These are phyloP conservation scores for Drosophila imparisetae DNA, from an alignment of 2,888 invertebrate species.

Conservation along the genomic window DNA sequence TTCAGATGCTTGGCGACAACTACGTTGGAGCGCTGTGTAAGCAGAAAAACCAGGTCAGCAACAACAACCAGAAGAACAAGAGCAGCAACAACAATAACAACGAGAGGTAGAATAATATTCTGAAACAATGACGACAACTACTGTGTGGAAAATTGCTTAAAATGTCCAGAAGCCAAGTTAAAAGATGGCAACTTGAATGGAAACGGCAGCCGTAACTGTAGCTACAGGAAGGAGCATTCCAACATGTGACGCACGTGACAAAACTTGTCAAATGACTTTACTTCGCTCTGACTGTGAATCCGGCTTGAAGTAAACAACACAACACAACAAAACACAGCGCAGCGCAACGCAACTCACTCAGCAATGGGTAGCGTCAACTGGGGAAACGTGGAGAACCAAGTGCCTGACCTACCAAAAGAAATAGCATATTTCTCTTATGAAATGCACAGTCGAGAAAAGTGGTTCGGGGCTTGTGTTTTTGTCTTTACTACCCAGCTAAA, in stretches of 20 bases:
- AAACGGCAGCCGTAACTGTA: slow-evolving; percentile 5
- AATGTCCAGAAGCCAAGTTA: slow-evolving; percentile 58
- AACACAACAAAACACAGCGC: slow-evolving; percentile 14
- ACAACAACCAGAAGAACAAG: slow-evolving; percentile 32
- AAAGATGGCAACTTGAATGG: slow-evolving; percentile 12
- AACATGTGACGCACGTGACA: slow-evolving; percentile 79
- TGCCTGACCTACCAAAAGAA: slow-evolving; percentile 10
- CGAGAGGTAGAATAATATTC: slow-evolving; percentile 50
- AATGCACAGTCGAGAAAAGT: slow-evolving; percentile 58
- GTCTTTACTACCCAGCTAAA: slow-evolving; percentile 37
- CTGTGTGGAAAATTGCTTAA: slow-evolving; percentile 70
- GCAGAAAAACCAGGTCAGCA: slow-evolving; percentile 65
- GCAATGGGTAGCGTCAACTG: slow-evolving; percentile 11
- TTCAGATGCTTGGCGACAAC: slow-evolving; percentile 42
- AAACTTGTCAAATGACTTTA: slow-evolving; percentile 79
- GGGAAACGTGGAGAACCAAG: not conserved
- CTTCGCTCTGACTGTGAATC: slow-evolving; percentile 68
- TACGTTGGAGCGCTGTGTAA: slow-evolving; percentile 33
- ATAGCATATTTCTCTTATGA: slow-evolving; percentile 56
- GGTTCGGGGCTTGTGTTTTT: slow-evolving; percentile 25
- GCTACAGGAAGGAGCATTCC: slow-evolving; percentile 50
- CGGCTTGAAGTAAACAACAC: slow-evolving; percentile 57
- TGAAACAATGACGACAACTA: slow-evolving; percentile 70
- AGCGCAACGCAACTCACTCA: not conserved
- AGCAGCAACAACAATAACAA: slow-evolving; percentile 12